Percentiles rank a stretch among this genome's conserved stretches.
phyloP scores from a whole-genome alignment of 2,888 invertebrate species.

The Subacronicta megacephala region DNA sequence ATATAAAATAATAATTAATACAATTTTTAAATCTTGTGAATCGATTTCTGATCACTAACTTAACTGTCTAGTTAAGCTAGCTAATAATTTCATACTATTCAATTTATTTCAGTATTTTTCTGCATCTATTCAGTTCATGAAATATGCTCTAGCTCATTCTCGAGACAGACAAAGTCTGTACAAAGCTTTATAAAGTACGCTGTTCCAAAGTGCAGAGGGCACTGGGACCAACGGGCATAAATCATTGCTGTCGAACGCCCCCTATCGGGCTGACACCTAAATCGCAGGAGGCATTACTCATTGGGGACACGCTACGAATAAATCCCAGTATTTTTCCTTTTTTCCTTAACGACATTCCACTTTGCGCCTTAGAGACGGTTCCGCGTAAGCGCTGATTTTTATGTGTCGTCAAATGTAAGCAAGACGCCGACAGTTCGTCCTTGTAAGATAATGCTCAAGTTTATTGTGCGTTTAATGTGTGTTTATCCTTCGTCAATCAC shows the following conservation, averaged over 20 bases:
- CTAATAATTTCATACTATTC: too few species aligned
- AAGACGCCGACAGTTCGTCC: slow-evolving; percentile 43
- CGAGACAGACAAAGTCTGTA: slow-evolving; percentile 27
- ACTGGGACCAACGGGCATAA: slow-evolving; percentile 52
- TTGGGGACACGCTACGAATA: slow-evolving; percentile 68
- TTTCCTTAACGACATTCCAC: slow-evolving; percentile 65
- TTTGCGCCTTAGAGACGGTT: slow-evolving; percentile 57
- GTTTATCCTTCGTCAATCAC: slow-evolving; percentile 36
- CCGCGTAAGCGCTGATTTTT: slow-evolving; percentile 56
- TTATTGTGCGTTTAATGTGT: slow-evolving; percentile 42
- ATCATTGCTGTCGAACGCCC: slow-evolving; percentile 62
- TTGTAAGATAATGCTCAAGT: slow-evolving; percentile 45
- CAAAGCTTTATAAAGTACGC: slow-evolving; percentile 52
- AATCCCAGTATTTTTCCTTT: slow-evolving; percentile 64
- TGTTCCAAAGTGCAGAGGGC: slow-evolving; percentile 52
- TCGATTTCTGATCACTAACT: too few species aligned
- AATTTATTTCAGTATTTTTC: too few species aligned
- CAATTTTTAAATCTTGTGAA: too few species aligned
- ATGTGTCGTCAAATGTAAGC: slow-evolving; percentile 56
- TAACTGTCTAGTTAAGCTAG: too few species aligned
- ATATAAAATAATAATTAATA: too few species aligned
- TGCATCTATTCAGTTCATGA: background rate
- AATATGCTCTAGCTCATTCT: slow-evolving; percentile 22
- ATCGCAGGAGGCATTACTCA: slow-evolving; percentile 76
- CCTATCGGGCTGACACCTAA: slow-evolving; percentile 66